phyloP scores from a whole-genome alignment of 2,113 vertebrate species.

The Dendrocopos noguchii region DNA sequence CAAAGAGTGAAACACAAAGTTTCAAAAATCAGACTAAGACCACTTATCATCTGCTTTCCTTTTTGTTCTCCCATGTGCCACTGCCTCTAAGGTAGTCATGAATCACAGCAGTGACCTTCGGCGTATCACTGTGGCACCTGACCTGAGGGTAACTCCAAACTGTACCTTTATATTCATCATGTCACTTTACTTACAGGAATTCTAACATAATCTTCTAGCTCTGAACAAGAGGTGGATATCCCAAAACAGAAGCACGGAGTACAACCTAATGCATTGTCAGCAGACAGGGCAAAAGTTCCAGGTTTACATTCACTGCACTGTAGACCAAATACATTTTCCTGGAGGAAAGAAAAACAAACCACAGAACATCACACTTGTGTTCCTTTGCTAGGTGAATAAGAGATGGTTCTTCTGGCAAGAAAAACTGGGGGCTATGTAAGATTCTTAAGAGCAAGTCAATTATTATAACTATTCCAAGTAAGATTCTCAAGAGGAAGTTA shows the following conservation, averaged over 20 bases:
- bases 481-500: too few species aligned
- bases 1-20: too few species aligned
- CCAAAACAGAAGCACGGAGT: slow-evolving; percentile 91
- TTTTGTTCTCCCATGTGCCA: too few species aligned
- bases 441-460: not conserved
- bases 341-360: not conserved
- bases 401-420: not conserved
- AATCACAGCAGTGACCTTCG: too few species aligned
- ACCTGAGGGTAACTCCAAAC: not conserved
- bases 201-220: slow-evolving; percentile 81
- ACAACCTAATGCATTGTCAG: slow-evolving; percentile 80
- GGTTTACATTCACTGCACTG: slow-evolving; percentile 85
- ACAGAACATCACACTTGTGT: not conserved
- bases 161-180: not conserved
- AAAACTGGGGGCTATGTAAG: not conserved
- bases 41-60: too few species aligned
- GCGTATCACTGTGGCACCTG: not conserved
- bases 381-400: not conserved
- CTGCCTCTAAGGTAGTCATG: too few species aligned
- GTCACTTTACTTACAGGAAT: slow-evolving; percentile 76
- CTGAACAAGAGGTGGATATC: slow-evolving; percentile 81
- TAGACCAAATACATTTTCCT: slow-evolving; percentile 88
- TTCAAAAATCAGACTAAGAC: too few species aligned
- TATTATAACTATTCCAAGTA: not conserved
- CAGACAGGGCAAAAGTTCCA: slow-evolving; percentile 83